Percentiles rank a stretch among this genome's conserved stretches.
phyloP scores from a whole-genome alignment of 2,888 invertebrate species.

The Caenorhabditis zanzibari region DNA sequence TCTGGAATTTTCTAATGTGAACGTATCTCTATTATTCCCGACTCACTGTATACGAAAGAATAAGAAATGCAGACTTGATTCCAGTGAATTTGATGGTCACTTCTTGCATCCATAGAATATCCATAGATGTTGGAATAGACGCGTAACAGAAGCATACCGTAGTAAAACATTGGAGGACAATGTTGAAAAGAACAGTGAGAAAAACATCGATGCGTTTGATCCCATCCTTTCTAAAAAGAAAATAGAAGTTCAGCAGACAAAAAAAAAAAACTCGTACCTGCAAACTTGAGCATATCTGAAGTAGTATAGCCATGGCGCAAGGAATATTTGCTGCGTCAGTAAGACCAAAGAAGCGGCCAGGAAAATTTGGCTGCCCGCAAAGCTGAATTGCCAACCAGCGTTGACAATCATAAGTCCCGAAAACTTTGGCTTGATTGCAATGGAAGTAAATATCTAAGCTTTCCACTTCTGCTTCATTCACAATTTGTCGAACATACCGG shows the following conservation, averaged over 20 bases:
- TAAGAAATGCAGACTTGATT: slow-evolving; percentile 9
- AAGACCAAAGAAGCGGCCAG: slow-evolving; percentile 15
- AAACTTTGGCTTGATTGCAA: neutral
- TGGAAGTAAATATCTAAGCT: slow-evolving; percentile 10
- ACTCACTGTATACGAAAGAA: slow-evolving; percentile 29
- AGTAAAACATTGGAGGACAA: slow-evolving; percentile 10
- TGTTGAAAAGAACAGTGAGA: neutral
- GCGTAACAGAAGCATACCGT: slow-evolving; percentile 4
- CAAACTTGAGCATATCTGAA: slow-evolving; percentile 32
- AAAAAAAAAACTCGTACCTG: neutral
- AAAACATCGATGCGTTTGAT: neutral
- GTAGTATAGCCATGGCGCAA: slow-evolving; percentile 42
- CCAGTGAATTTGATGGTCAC: slow-evolving; percentile 1
- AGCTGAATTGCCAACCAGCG: slow-evolving; percentile 38
- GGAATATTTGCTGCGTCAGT: slow-evolving; percentile 20
- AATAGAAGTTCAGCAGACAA: too few relatives aligned
- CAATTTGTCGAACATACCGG: slow-evolving; percentile 2
- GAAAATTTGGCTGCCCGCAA: slow-evolving; percentile 17
- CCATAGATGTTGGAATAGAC: neutral
- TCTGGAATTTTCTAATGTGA: neutral
- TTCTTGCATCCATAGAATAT: neutral
- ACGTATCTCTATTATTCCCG: neutral
- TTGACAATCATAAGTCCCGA: slow-evolving; percentile 34
- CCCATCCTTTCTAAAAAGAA: neutral
- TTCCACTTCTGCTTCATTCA: neutral